These are phyloP conservation scores for Philypnodon macrostomus DNA, from an alignment of 2,797 vertebrate genomes.

Conservation along the genomic window DNA sequence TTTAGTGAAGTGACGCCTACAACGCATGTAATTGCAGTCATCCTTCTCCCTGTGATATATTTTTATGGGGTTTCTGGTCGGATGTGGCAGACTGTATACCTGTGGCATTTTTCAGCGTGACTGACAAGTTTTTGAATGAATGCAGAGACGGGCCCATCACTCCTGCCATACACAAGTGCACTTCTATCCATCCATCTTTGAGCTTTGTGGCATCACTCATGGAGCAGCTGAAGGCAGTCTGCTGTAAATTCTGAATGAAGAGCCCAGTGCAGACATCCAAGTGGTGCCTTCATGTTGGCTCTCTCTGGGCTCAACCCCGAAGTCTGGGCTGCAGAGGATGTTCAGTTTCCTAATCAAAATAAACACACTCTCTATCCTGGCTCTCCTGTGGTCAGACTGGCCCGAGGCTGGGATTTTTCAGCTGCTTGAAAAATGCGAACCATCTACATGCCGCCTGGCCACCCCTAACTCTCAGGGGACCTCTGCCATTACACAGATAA, in stretches of 20 bases:
- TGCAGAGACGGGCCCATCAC: conserved; percentile 26
- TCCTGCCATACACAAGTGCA: conserved; percentile 4
- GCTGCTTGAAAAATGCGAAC: conserved; percentile 21
- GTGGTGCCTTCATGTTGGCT: conserved; percentile 14
- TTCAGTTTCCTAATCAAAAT: conserved; percentile 53
- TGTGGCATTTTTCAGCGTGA: conserved; percentile 17
- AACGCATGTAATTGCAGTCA: conserved; percentile 6
- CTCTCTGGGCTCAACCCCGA: conserved; percentile 26
- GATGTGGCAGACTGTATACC: background rate
- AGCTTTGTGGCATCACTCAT: conserved; percentile 35
- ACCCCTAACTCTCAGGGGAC: conserved; percentile 30
- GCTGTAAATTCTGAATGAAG: conserved; percentile 35
- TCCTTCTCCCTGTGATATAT: conserved; percentile 26
- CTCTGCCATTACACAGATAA: conserved; percentile 49
- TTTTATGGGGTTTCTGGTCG: conserved; percentile 1
- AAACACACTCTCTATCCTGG: conserved; percentile 42
- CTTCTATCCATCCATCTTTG: conserved; percentile 38
- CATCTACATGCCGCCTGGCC: conserved; percentile 12
- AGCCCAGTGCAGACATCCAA: conserved; percentile 4
- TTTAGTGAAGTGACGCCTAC: conserved; percentile 28
- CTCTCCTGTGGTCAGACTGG: conserved; percentile 35
- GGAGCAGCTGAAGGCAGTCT: conserved; percentile 21
- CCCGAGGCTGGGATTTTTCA: conserved; percentile 34
- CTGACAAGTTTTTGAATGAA: conserved; percentile 38
- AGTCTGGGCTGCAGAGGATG: conserved; percentile 31